Percentiles rank a stretch among this genome's conserved stretches.
Evolutionary conservation across 2,113 vertebrate genomes (phyloP).

Genomic region (Chaenocephalus aceratus): DNA sequence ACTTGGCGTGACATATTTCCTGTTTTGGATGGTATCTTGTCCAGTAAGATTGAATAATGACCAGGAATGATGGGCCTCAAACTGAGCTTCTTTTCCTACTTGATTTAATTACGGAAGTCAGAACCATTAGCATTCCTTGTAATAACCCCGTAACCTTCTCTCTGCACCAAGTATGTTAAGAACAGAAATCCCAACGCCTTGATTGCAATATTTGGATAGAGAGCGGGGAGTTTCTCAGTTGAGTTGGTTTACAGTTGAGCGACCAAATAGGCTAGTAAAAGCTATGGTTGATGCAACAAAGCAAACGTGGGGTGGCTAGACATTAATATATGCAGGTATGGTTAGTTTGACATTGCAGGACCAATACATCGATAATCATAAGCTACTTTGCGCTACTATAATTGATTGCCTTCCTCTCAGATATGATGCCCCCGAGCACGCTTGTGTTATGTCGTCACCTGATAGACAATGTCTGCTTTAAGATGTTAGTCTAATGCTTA

Average conservation of each 20-base stretch:
- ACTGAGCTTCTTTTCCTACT: not conserved
- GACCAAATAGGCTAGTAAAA: not conserved
- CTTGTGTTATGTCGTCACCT: not conserved
- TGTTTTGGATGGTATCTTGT: slow-evolving; percentile 12
- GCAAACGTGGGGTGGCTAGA: not conserved
- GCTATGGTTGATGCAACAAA: not conserved
- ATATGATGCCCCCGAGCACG: not conserved
- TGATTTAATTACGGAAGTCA: not conserved
- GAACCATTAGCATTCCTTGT: not conserved
- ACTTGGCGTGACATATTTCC: slow-evolving; percentile 26
- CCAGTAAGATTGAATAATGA: slow-evolving; percentile 12
- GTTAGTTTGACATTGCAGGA: too few relatives aligned
- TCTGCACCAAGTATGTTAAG: not conserved
- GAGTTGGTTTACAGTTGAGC: not conserved
- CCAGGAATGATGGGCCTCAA: not conserved
- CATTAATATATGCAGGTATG: too few relatives aligned
- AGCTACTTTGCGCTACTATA: not conserved
- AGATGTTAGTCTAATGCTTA: not conserved
- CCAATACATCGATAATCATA: too few relatives aligned
- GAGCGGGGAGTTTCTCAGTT: not conserved
- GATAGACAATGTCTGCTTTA: not conserved
- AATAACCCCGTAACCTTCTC: not conserved
- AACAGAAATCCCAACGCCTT: not conserved
- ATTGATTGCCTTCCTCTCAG: not conserved
- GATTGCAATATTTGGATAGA: not conserved